Conservation (phyloP, 1,140 invertebrate species). For the Drosophila tani region DNA sequence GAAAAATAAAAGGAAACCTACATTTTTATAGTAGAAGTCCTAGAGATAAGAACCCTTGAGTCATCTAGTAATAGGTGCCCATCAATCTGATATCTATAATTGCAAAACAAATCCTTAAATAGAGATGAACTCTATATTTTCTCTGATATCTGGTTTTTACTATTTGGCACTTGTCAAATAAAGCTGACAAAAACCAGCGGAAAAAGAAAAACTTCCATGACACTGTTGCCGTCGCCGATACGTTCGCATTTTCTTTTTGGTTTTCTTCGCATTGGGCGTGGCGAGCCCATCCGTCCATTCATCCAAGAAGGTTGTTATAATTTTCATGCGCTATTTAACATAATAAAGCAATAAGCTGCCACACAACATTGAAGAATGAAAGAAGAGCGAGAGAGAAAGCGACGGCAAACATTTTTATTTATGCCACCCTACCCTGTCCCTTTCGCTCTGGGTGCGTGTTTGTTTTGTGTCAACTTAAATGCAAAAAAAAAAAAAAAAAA, state of each 20-base stretch:
- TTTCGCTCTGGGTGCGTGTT: slow-evolving; percentile 42
- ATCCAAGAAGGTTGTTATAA: slow-evolving; percentile 71
- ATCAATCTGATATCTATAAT: slow-evolving; percentile 55
- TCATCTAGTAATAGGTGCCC: too few species aligned
- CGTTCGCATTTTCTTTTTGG: slow-evolving; percentile 12
- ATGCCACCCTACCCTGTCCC: slow-evolving; percentile 30
- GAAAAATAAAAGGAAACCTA: too few species aligned
- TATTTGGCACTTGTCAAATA: background rate
- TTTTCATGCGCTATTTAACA: slow-evolving; percentile 82
- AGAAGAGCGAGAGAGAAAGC: slow-evolving; percentile 16
- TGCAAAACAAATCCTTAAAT: slow-evolving; percentile 15
- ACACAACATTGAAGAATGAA: slow-evolving; percentile 39
- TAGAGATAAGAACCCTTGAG: too few species aligned
- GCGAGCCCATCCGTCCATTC: slow-evolving; percentile 6
- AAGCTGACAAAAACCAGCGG: slow-evolving; percentile 30
- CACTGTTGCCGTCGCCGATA: slow-evolving; percentile 4
- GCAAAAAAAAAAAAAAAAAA: slow-evolving; percentile 41
- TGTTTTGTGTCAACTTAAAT: slow-evolving; percentile 69
- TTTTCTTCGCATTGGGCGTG: slow-evolving; percentile 1
- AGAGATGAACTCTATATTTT: background rate
- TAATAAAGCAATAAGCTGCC: slow-evolving; percentile 78
- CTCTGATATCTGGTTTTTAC: slow-evolving; percentile 8
- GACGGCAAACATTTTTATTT: slow-evolving; percentile 64
- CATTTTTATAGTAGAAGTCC: too few species aligned
- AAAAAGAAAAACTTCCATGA: slow-evolving; percentile 39